Evolutionary conservation across 1,140 invertebrate genomes (phyloP), one percentile per base, ranked within the genome.

Genomic region (Wasmannia auropunctata): DNA sequence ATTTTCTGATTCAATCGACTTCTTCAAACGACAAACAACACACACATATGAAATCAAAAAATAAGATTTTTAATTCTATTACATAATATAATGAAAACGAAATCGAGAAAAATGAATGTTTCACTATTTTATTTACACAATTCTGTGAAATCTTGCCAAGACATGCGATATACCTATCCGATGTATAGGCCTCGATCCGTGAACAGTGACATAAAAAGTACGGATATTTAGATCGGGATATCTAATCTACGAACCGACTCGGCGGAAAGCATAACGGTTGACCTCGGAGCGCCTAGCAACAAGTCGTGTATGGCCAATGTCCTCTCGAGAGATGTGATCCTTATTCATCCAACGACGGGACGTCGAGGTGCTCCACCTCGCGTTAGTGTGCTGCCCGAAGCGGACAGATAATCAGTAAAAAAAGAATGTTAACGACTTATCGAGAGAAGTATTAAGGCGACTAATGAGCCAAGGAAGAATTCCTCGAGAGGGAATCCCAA

Each of bases 221-320:
- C 34, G 22, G 49, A 69, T 40, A 70, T 80, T 37, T 28, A 69
- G 34, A 69, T 70, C 49, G 77, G 22, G 49, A 70, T 81, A 81
- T 81, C 77, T 81, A 81, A 81, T 81, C 65, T 49, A 19, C 77
- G 70, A 34, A 46, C 40, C n/a, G 14, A 49, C n/a, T 43, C 54
- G 54, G 7, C 69, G 56, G 69, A 62, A 83, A 87, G 74, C 72
- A 88, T 91, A 91, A 90, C 91, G 87, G 87, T 90, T 87, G 83
- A 89, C 62, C 87, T 90, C 86, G 79, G 79, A 87, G 83, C 62
- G 90, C 91, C 86, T 92, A 90, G 91, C 90, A 92, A 92, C 91
- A 92, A 90, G 87, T 84, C 51, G 22, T n/a, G 14, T 22, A 74
- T 83, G 80, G 80, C 22, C 69, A 84, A 84, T 84, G 80, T 84